Conservation (phyloP, 2,888 invertebrate genomes). For the Barypeithes pellucidus region DNA sequence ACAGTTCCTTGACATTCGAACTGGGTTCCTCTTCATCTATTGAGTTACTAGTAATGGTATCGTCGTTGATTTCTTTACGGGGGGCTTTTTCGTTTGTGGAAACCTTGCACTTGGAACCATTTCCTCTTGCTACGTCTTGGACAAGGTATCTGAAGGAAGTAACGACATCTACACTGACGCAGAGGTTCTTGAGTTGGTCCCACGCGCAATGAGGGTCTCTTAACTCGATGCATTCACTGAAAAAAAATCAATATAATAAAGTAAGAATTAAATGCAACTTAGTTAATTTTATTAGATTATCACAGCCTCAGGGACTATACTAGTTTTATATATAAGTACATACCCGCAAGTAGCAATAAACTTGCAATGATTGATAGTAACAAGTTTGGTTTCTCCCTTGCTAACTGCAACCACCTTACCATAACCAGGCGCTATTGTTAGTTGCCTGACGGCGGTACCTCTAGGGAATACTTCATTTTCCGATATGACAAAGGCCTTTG, state of each 20-base stretch:
- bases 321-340: no score
- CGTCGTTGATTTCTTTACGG: slow-evolving; percentile 63
- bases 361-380: slow-evolving; percentile 90
- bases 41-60: slow-evolving; percentile 60
- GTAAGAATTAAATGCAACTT: not conserved
- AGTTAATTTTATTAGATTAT: no score
- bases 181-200: slow-evolving; percentile 79
- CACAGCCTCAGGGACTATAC: no score
- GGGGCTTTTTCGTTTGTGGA: slow-evolving; percentile 53
- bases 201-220: slow-evolving; percentile 99
- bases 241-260: slow-evolving; percentile 68
- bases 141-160: slow-evolving; percentile 71
- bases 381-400: slow-evolving; percentile 87
- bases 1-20: slow-evolving; percentile 54
- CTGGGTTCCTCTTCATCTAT: slow-evolving; percentile 55
- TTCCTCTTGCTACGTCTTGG: slow-evolving; percentile 83
- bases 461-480: slow-evolving; percentile 85
- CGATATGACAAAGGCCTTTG: slow-evolving; percentile 85
- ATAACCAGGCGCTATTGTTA: slow-evolving; percentile 82
- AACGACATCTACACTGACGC: slow-evolving; percentile 73
- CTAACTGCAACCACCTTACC: slow-evolving; percentile 92
- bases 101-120: slow-evolving; percentile 73
- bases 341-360: slow-evolving; percentile 79
- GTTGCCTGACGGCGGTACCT: slow-evolving; percentile 82
- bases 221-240: slow-evolving; percentile 87